A percentile compares a stretch with the other conserved stretches of the same genome.
Evolutionary conservation across 2,888 invertebrate species (phyloP).

Genomic region (Drosophila peninsularis): DNA sequence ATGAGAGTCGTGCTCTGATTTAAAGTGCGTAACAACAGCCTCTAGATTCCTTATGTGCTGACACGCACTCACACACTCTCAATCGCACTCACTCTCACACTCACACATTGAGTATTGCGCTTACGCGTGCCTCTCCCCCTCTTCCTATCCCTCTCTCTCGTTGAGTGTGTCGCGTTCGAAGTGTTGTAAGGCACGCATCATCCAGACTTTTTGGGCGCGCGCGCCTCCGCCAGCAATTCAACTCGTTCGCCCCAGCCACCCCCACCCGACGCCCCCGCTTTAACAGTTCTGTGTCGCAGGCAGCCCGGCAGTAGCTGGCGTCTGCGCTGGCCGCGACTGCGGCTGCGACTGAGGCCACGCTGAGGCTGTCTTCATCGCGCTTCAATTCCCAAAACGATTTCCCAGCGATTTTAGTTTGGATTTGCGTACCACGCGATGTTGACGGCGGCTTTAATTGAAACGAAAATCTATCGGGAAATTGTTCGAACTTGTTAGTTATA

Average conservation of each 20-base stretch:
- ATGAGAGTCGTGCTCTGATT: slow-evolving; percentile 38
- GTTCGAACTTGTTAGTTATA: slow-evolving; percentile 23
- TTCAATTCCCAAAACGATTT: slow-evolving; percentile 81
- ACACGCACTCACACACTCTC: slow-evolving; percentile 27
- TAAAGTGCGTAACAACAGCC: slow-evolving; percentile 47
- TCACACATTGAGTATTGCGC: slow-evolving; percentile 6
- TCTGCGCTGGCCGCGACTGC: slow-evolving; percentile 41
- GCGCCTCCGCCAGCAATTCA: slow-evolving; percentile 16
- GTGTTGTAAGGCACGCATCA: slow-evolving; percentile 52
- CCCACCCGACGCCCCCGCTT: slow-evolving; percentile 31
- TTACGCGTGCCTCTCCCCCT: slow-evolving; percentile 3
- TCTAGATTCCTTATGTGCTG: slow-evolving; percentile 25
- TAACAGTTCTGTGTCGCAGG: slow-evolving; percentile 42
- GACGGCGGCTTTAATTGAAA: slow-evolving; percentile 82
- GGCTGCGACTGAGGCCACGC: slow-evolving; percentile 32
- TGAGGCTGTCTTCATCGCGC: slow-evolving; percentile 76
- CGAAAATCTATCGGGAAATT: slow-evolving; percentile 50
- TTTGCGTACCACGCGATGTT: slow-evolving; percentile 84
- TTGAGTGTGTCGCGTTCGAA: slow-evolving; percentile 7
- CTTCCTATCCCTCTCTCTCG: neutral
- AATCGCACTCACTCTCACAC: slow-evolving; percentile 4
- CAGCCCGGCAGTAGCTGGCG: slow-evolving; percentile 49
- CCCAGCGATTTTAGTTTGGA: slow-evolving; percentile 84
- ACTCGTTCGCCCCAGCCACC: slow-evolving; percentile 16
- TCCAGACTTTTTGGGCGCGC: slow-evolving; percentile 63